phyloP scores from a whole-genome alignment of 2,888 invertebrate genomes.

The Scelioninae gen. 1 region DNA sequence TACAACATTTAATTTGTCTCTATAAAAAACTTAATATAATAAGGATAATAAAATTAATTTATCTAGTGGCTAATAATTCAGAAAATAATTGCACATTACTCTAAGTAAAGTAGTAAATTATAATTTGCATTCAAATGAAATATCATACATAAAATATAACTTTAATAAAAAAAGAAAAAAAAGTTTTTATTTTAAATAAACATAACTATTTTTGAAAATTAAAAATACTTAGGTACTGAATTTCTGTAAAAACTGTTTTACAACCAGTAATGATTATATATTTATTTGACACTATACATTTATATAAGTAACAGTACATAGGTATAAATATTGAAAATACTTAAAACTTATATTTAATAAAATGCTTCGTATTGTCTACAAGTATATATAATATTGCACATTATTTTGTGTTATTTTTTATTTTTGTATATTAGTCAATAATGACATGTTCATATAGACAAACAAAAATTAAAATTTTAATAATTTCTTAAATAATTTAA shows the following conservation, averaged over 20 bases:
- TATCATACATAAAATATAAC: too few relatives aligned
- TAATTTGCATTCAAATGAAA: too few relatives aligned
- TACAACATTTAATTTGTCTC: too few relatives aligned
- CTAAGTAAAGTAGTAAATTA: too few relatives aligned
- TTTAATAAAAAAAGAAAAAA: too few relatives aligned
- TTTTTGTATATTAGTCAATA: neutral
- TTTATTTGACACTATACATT: slow-evolving; percentile 24
- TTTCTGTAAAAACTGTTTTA: neutral
- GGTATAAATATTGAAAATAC: slow-evolving; percentile 25
- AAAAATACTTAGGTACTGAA: neutral
- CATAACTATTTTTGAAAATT: too few relatives aligned
- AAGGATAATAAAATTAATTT: too few relatives aligned
- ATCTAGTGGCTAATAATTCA: too few relatives aligned
- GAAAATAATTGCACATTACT: too few relatives aligned
- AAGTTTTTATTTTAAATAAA: too few relatives aligned
- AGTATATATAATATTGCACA: slow-evolving; percentile 1
- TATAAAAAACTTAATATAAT: too few relatives aligned
- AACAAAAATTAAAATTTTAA: neutral
- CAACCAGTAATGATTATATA: neutral
- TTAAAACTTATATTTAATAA: slow-evolving; percentile 6
- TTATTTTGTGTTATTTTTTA: neutral
- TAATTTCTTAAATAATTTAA: neutral
- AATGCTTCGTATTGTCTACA: slow-evolving; percentile 10
- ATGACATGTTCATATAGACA: neutral
- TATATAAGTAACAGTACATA: slow-evolving; percentile 10